A percentile compares a stretch with the other conserved stretches of the same genome.
Evolutionary conservation across 2,797 vertebrate genomes (phyloP).

Genomic region (Podargus strigoides): DNA sequence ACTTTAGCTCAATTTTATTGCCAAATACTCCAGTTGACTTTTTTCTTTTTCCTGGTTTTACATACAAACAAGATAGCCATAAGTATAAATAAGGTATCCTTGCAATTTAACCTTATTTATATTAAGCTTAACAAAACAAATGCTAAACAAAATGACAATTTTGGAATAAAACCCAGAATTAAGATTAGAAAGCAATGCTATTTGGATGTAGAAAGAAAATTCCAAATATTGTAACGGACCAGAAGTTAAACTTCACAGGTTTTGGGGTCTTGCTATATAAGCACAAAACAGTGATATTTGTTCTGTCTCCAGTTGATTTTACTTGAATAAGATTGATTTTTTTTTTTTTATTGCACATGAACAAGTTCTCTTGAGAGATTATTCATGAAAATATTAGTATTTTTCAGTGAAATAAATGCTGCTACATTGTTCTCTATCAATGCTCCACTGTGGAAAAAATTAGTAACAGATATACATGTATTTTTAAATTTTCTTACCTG

Average conservation of each 20-base stretch:
- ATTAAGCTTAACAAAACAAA: background rate
- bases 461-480: background rate
- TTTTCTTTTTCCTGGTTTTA: background rate
- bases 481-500: constrained; percentile 79
- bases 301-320: background rate
- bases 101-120: background rate
- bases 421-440: background rate
- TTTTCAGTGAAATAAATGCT: background rate
- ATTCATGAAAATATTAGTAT: background rate
- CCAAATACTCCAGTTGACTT: background rate
- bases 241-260: background rate
- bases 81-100: background rate
- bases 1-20: background rate
- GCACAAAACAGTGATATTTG: background rate
- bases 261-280: background rate
- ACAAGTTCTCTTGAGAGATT: background rate
- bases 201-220: background rate
- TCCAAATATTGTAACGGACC: background rate
- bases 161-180: background rate
- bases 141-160: background rate
- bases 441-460: background rate
- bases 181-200: background rate
- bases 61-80: background rate
- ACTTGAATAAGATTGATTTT: background rate
- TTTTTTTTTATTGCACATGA: background rate